Evolutionary conservation across 2,888 invertebrate species (phyloP).

Genomic region (Limnephilus lunatus): DNA sequence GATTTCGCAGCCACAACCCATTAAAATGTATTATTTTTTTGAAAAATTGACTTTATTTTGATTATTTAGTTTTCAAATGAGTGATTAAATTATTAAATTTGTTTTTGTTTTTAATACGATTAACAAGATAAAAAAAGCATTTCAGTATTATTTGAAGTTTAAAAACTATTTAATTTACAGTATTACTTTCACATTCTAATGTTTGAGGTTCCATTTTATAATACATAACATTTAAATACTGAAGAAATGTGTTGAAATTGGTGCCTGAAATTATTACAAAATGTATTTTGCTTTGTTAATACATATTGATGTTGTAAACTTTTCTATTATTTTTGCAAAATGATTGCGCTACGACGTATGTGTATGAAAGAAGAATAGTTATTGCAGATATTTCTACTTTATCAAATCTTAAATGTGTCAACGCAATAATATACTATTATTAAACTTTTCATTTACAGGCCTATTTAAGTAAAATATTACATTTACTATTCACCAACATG

Average conservation of each 20-base stretch:
- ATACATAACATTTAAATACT: not conserved
- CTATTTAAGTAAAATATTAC: constrained; percentile 18
- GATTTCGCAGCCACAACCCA: not conserved
- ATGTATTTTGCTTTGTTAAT: constrained; percentile 29
- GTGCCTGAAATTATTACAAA: constrained; percentile 30
- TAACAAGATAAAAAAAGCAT: constrained; percentile 32
- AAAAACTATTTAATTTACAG: constrained; percentile 13
- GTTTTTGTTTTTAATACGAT: not conserved
- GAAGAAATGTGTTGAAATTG: constrained; percentile 19
- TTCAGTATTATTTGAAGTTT: constrained; percentile 34
- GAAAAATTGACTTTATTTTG: not conserved
- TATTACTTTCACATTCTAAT: constrained; percentile 42
- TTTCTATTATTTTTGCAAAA: constrained; percentile 34
- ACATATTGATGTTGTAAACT: constrained; percentile 12
- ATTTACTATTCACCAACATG: constrained; percentile 3
- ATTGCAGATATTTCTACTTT: constrained; percentile 20
- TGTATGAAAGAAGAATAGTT: constrained; percentile 13
- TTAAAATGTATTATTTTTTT: not conserved
- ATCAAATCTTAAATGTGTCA: constrained; percentile 40
- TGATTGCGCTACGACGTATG: constrained; percentile 13
- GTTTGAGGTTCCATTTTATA: not conserved
- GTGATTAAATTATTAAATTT: constrained; percentile 9
- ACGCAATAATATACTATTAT: constrained; percentile 38
- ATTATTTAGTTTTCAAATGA: not conserved
- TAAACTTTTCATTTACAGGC: constrained; percentile 8